Evolutionary conservation across 2,888 invertebrate genomes (phyloP), one percentile per base, ranked within the genome.

Genomic region (Pegoplata infirma): DNA sequence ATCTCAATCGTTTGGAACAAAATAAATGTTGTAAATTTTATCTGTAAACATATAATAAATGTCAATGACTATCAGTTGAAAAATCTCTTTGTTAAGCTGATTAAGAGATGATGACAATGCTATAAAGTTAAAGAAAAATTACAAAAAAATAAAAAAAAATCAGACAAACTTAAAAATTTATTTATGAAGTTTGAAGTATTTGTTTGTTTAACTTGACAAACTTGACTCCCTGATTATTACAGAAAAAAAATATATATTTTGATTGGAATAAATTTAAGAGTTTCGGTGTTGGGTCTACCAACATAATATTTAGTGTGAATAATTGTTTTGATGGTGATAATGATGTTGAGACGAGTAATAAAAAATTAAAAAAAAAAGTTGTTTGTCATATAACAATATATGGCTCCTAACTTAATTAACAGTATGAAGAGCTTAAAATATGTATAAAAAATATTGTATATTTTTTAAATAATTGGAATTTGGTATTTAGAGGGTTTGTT

Each of bases 241-340:
- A 8, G 7, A 28, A 28, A 5, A n/a, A n/a, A n/a, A n/a, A n/a
- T n/a, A n/a, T n/a, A n/a, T n/a, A 25, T 25, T 25, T 25, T 36
- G 36, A 36, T 36, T 36, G 36, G 4, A 36, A 36, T 36, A 36
- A 36, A 12, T 36, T 12, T 36, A 3, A 36, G 36, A 10, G 36
- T 36, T 36, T 40, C n/a, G 23, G 21, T n/a, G 14, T 40, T 56
- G 36, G n/a, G 12, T 5, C n/a, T 14, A 10, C 23, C 6, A 58
- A 58, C 58, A 44, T n/a, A n/a, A n/a, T n/a, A n/a, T n/a, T n/a
- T n/a, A n/a, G 58, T 68, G 68, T 68, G 32, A 68, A 68, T 68
- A 58, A 58, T 58, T 58, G 58, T 68, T 47, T 51, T 59, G 17
- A 69, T 44, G 44, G 17, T 47, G 47, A 28, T 46, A 12, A 56